phyloP scores from a whole-genome alignment of 2,888 invertebrate genomes.

The Meteorus colon region DNA sequence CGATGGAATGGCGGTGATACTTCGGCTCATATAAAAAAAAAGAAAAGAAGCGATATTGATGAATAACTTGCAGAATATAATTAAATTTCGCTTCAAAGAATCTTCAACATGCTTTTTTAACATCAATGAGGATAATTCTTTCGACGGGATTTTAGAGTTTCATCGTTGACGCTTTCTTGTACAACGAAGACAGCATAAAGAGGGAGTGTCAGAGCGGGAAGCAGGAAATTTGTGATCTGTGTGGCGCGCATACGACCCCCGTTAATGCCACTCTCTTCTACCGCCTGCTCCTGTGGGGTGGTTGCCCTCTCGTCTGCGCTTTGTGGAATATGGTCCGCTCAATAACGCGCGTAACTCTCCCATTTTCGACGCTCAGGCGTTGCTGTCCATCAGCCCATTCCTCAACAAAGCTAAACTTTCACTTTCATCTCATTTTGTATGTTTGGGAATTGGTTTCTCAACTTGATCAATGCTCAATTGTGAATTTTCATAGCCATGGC shows the following conservation, averaged over 20 bases:
- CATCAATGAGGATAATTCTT: background rate
- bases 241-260: slow-evolving; percentile 43
- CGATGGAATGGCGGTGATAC: background rate
- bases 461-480: background rate
- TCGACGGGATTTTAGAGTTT: background rate
- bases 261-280: slow-evolving; percentile 25
- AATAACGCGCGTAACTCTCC: slow-evolving; percentile 70
- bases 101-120: background rate
- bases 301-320: slow-evolving; percentile 72
- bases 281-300: slow-evolving; percentile 61
- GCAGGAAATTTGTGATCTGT: slow-evolving; percentile 31
- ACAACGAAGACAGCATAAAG: too few species aligned
- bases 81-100: background rate
- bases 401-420: background rate
- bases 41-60: background rate
- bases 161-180: slow-evolving; percentile 5
- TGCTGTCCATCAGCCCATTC: background rate
- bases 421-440: background rate
- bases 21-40: background rate
- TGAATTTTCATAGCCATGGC: background rate
- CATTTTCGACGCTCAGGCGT: slow-evolving; percentile 54
- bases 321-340: slow-evolving; percentile 72
- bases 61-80: background rate
- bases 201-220: background rate
- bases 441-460: background rate